Conservation (phyloP, 2,888 invertebrate genomes). For the Diarsia rubi region DNA sequence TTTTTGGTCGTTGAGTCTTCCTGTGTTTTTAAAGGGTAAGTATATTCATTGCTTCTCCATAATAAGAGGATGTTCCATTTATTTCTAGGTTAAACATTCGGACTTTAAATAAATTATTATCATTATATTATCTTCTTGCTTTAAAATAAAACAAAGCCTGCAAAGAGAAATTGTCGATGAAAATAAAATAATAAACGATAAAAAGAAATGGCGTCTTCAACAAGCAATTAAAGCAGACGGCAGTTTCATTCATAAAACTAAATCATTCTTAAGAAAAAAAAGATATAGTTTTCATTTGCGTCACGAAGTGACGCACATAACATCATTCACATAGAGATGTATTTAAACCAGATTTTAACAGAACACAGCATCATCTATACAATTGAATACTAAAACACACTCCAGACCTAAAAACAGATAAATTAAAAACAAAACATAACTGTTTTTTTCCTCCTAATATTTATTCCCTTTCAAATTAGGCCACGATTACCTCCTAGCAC, state of each 20-base stretch:
- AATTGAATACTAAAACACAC: not conserved
- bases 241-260: conserved; percentile 37
- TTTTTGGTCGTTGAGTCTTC: conserved; percentile 35
- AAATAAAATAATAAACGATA: not conserved
- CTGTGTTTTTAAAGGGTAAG: not conserved
- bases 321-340: not conserved
- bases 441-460: not conserved
- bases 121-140: too few species aligned
- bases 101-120: too few species aligned
- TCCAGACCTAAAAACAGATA: not conserved
- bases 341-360: conserved; percentile 4
- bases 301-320: conserved; percentile 31
- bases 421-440: conserved; percentile 12
- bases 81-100: too few species aligned
- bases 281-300: conserved; percentile 28
- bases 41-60: not conserved
- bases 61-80: too few species aligned
- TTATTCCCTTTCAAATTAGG: conserved; percentile 12
- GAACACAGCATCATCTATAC: not conserved
- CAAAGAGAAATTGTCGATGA: not conserved
- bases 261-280: conserved; percentile 1
- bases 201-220: conserved; percentile 6
- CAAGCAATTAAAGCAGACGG: not conserved
- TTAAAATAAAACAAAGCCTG: too few species aligned
- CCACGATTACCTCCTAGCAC: not conserved